A percentile compares a stretch with the other conserved stretches of the same genome.
Evolutionary conservation across 2,113 vertebrate genomes (phyloP).

Genomic region (Oreocharis arfaki): DNA sequence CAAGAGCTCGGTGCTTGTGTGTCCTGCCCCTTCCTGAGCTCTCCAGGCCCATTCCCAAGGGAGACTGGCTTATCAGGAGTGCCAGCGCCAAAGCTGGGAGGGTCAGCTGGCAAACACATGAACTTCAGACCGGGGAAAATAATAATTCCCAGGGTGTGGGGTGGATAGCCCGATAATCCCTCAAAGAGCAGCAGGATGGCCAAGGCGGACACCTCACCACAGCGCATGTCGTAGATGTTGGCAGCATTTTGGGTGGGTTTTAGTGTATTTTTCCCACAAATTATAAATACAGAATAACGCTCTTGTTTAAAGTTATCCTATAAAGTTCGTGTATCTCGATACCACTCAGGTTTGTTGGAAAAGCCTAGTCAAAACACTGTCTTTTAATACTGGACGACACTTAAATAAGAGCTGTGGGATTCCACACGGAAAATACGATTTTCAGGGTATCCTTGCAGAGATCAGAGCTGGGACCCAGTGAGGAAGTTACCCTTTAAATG

Average conservation of each 20-base stretch:
- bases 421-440: background rate
- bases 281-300: background rate
- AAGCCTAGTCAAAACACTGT: background rate
- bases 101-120: background rate
- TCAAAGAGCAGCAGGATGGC: background rate
- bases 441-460: background rate
- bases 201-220: background rate
- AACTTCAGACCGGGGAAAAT: background rate
- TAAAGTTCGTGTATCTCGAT: rapidly evolving
- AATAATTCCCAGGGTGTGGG: background rate
- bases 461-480: background rate
- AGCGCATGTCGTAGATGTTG: background rate
- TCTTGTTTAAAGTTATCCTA: background rate
- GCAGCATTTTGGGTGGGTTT: background rate
- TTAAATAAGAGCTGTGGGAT: background rate
- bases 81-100: background rate
- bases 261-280: background rate
- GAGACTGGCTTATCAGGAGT: background rate
- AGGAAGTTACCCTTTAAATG: background rate
- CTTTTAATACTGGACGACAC: background rate
- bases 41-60: background rate
- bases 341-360: background rate
- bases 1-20: background rate
- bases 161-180: background rate
- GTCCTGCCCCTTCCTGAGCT: background rate